Evolutionary conservation across 2,888 invertebrate genomes (phyloP), one percentile per base, ranked within the genome.

Genomic region (Alsophila aescularia): DNA sequence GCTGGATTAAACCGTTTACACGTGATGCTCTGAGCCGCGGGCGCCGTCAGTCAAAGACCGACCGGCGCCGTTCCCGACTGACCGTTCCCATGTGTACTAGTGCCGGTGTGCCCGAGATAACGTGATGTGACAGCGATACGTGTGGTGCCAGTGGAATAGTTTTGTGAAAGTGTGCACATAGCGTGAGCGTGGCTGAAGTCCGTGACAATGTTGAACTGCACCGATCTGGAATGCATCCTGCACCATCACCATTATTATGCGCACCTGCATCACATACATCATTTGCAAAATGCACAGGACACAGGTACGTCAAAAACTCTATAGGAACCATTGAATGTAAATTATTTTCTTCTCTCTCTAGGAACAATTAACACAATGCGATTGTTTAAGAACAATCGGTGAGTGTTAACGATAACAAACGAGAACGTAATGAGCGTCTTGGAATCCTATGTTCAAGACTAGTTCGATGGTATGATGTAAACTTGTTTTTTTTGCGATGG

Each of bases 241-340:
- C 95, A 95, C 86, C 95, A 95, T 79, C 94, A 95, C 77, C 95
- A 95, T 79, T 95, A 95, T 80, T 95, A 95, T 81, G 94, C 95
- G 60, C 95, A 95, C 87, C 92, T 95, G 72, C 94, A 95, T 79
- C 94, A 95, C 81, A 90, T 95, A 69, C 94, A 94, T 81, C 94
- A 95, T 81, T 91, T 94, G 76, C 94, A 94, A 81, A 94, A 93
- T 83, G 93, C 93, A 64, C 92, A 94, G 85, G 93, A 93, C 71
- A 90, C 93, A 90, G 94, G 94, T 93, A 78, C 70, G 81, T 69
- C 60, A 43, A 66, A 67, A 64, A 66, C 60, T 45, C 54, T 60
- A 59, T 59, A 55, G 43, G 51, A 53, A 41, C 44, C 52, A 57
- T 58, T 66, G 58, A 64, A 64, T 72, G 62, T 66, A 69, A 69